Base-by-base conservation (phyloP, 2,113 vertebrate genomes). In the Caretta caretta region DNA sequence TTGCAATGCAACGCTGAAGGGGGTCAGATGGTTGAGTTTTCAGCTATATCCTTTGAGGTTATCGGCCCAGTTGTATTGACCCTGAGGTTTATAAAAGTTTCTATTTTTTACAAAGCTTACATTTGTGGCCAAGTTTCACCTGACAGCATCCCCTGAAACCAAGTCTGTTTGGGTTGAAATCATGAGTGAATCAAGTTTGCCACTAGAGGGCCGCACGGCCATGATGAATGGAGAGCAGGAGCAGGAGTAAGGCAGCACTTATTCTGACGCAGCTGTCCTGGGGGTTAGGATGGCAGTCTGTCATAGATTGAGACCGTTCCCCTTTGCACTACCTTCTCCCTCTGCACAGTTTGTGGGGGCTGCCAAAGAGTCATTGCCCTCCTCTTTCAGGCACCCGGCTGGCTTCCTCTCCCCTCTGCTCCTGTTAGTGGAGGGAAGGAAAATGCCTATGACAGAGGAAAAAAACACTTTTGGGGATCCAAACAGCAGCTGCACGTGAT, bases 181-280 rank as follows among this genome's bases (percentile, higher is more conserved):
- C 42, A 27, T 72, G 78, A 90, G 92, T 69, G 81, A 48, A 85
- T 78, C 22, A 22, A 1, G 48, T 85, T 96, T 93, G 90, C 97
- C 97, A 94, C 97, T 97, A 97, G 96, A 97, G 97, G 97, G 96
- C 97, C 96, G 96, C 51, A 92, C 79, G 93, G 94, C 86, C 96
- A 96, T 10, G 95, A 89, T 46, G 80, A 94, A 97, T 83, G 35
- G 8, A 10, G n/a, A 72, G n/a, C 38, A 38, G 65, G n/a, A 38
- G 35, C 35, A 5, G n/a, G n/a, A 38, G 65, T 22, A 22, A 2
- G n/a, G n/a, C 96, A 96, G 24, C 11, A 48, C 25, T 76, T 13
- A 27, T 20, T 76, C 10, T 27, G 20, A 7, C 6, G 24, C 24
- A 27, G 75, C 6, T 75, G 22, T 75, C 72, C 72, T 24, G 24